Evolutionary conservation across 2,113 vertebrate genomes (phyloP), one percentile per base, ranked within the genome.

Genomic region (Alexandromys fortis): DNA sequence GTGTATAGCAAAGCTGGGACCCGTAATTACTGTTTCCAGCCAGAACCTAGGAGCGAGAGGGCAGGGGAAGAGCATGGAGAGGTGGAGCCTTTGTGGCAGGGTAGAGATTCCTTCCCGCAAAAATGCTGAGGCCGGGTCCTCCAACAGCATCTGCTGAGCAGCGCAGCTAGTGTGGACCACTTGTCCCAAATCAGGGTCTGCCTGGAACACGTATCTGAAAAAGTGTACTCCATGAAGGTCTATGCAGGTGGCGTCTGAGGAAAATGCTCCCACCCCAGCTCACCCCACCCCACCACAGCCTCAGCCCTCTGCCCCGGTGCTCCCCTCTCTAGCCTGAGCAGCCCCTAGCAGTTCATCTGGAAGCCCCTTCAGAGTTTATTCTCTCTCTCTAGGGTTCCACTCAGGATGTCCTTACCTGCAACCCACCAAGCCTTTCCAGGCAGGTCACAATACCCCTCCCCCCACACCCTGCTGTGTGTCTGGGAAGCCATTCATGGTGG

Each of bases 21-120:
- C 12, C 96, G 70, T 96, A 97, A 98, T 97, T 98, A 97, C 65
- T 12, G 90, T 83, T 96, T 97, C 91, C 91, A 95, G 87, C 78
- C 89, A 42, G 94, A 68, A 61, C 55, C 81, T 33, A 52, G 77
- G 96, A 94, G 55, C 87, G 14, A 45, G 19, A 65, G 58, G 58
- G 38, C 38, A 88, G 89, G 83, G 61, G 89, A 28, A 88, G 63
- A 89, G 65, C 49, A 1, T 1, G 1, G 30, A 78, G 65, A 65
- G 77, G 94, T 19, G 85, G 87, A 90, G 88, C 70, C 78, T 90
- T 61, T 94, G 96, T 0, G 92, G 91, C 95, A 85, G 79, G 89
- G 26, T 28, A 63, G 58, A 83, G 77, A 85, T 92, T 28, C 78
- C 77, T 96, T 24, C 16, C 38, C 81, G 35, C 47, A 96, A 94